Conservation (phyloP, 2,113 vertebrate species). For the Gopherus evgoodei region DNA sequence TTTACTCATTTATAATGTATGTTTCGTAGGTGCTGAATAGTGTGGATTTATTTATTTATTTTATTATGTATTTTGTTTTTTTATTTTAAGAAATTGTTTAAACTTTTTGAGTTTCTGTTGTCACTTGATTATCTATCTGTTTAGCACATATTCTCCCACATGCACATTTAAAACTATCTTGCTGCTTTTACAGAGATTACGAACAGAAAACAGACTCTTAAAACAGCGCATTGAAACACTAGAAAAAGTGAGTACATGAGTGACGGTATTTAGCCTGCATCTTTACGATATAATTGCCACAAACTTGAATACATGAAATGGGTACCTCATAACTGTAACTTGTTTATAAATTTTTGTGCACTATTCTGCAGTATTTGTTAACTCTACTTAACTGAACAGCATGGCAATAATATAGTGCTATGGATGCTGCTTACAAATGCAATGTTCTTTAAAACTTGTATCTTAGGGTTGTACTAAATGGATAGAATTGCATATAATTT, state of each 20-base stretch:
- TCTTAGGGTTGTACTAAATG: background rate
- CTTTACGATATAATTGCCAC: background rate
- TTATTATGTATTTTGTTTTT: too few relatives aligned
- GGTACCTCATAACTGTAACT: background rate
- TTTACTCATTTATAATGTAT: background rate
- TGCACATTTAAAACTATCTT: slow-evolving; percentile 15
- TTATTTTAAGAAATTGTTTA: background rate
- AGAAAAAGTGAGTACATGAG: slow-evolving; percentile 92
- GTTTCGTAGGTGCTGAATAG: background rate
- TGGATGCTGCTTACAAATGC: background rate
- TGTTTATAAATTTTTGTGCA: slow-evolving; percentile 8
- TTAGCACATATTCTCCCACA: background rate
- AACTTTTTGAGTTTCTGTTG: background rate
- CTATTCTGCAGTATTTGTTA: slow-evolving; percentile 13
- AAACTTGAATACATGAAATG: background rate
- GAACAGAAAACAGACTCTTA: slow-evolving; percentile 95
- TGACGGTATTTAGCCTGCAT: background rate
- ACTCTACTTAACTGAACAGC: slow-evolving; percentile 19
- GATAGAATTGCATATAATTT: background rate
- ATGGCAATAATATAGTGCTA: background rate
- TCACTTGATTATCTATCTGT: slow-evolving; percentile 16
- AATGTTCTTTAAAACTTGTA: background rate
- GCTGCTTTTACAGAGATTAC: slow-evolving; percentile 87
- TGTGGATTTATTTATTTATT: background rate
- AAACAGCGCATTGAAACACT: slow-evolving; percentile 98